phyloP scores from a whole-genome alignment of 1,140 invertebrate species.

The Cardiocondyla obscurior region DNA sequence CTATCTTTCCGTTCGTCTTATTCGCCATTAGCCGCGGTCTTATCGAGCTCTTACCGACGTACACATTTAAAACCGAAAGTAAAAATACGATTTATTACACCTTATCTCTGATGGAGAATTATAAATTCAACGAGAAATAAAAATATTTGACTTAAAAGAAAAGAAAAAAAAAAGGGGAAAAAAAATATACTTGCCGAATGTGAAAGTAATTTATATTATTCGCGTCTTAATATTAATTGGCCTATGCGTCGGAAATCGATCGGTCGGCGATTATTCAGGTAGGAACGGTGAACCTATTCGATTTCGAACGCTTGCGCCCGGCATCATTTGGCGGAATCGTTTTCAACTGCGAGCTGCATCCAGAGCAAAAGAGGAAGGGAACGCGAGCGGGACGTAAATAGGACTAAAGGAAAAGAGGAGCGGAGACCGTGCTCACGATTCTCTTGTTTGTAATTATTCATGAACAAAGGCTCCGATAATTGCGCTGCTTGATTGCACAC shows the following conservation, averaged over 20 bases:
- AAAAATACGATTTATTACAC: background rate
- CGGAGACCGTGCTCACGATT: slow-evolving; percentile 60
- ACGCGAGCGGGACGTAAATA: slow-evolving; percentile 58
- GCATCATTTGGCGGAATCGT: slow-evolving; percentile 28
- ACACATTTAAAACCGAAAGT: background rate
- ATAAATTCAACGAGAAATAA: background rate
- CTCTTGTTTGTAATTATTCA: slow-evolving; percentile 80
- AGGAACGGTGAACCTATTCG: slow-evolving; percentile 45
- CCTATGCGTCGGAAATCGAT: slow-evolving; percentile 36
- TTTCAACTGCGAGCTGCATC: slow-evolving; percentile 22
- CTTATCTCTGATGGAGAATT: background rate
- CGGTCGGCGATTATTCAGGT: background rate
- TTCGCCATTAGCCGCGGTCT: background rate
- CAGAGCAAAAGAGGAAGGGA: slow-evolving; percentile 37
- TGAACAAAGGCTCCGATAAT: slow-evolving; percentile 80
- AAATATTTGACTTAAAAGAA: background rate
- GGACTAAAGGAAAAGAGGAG: slow-evolving; percentile 61
- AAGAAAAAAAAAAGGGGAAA: too few species aligned
- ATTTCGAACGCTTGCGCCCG: slow-evolving; percentile 66
- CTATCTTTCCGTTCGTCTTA: background rate
- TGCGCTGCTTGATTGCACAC: slow-evolving; percentile 79
- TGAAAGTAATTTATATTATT: background rate
- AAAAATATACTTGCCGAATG: too few species aligned
- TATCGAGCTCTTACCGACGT: background rate
- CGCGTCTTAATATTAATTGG: background rate